Conservation (phyloP, 2,113 vertebrate genomes). For the Hemiprocne comata region DNA sequence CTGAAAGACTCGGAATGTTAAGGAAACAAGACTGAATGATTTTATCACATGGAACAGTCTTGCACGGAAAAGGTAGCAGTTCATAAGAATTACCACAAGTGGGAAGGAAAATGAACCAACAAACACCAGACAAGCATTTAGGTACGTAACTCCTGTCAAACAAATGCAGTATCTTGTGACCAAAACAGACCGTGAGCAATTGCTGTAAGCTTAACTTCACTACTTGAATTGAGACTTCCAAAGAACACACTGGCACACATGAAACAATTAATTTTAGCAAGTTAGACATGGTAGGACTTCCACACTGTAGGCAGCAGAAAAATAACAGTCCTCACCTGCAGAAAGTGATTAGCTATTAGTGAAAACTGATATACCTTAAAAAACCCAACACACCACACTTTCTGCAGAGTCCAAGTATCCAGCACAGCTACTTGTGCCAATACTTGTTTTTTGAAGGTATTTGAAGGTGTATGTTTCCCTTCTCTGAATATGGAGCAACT, state of each 20-base stretch:
- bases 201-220: not conserved
- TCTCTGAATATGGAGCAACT: not conserved
- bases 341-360: not conserved
- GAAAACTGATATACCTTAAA: not conserved
- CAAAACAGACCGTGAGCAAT: not conserved
- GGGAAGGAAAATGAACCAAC: not conserved
- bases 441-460: not conserved
- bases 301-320: not conserved
- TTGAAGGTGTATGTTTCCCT: not conserved
- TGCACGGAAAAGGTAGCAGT: not conserved
- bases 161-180: not conserved
- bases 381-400: rapidly evolving
- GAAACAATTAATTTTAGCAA: not conserved
- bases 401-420: not conserved
- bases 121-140: not conserved
- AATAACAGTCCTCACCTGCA: not conserved
- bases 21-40: not conserved
- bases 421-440: not conserved
- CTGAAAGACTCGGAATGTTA: not conserved
- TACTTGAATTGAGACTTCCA: rapidly evolving
- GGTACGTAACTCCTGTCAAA: not conserved
- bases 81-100: not conserved
- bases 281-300: not conserved
- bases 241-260: not conserved
- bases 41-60: not conserved